A percentile compares a stretch with the other conserved stretches of the same genome.
Conservation (phyloP, 2,888 invertebrate species). For the Polymixis lichenea region DNA sequence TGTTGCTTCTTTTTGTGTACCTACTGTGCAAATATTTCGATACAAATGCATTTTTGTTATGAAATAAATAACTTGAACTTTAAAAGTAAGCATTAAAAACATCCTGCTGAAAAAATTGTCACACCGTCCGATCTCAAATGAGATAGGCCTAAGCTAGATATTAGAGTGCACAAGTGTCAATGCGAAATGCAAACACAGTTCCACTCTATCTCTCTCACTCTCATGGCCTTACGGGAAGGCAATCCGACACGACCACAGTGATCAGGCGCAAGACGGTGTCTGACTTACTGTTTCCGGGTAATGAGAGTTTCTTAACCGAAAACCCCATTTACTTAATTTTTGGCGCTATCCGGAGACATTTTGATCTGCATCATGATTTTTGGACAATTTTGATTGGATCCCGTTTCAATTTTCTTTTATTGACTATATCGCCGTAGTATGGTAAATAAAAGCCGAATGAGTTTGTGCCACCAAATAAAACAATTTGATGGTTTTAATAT, state of each 20-base stretch:
- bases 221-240: too few relatives aligned
- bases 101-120: too few relatives aligned
- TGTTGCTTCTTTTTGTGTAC: too few relatives aligned
- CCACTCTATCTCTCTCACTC: not conserved
- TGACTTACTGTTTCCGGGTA: not conserved
- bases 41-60: too few relatives aligned
- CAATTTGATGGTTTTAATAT: conserved; percentile 35
- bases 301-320: not conserved
- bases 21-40: too few relatives aligned
- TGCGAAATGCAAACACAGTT: too few relatives aligned
- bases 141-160: too few relatives aligned
- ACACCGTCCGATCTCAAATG: too few relatives aligned
- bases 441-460: not conserved
- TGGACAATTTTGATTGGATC: not conserved
- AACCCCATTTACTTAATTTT: not conserved
- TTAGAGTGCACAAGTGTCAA: too few relatives aligned
- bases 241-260: not conserved
- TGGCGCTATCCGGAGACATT: not conserved
- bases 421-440: not conserved
- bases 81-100: too few relatives aligned
- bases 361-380: not conserved
- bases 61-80: too few relatives aligned
- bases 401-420: not conserved
- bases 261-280: not conserved
- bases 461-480: conserved; percentile 39